phyloP scores from a whole-genome alignment of 2,113 vertebrate species.

The Argyrosomus japonicus region DNA sequence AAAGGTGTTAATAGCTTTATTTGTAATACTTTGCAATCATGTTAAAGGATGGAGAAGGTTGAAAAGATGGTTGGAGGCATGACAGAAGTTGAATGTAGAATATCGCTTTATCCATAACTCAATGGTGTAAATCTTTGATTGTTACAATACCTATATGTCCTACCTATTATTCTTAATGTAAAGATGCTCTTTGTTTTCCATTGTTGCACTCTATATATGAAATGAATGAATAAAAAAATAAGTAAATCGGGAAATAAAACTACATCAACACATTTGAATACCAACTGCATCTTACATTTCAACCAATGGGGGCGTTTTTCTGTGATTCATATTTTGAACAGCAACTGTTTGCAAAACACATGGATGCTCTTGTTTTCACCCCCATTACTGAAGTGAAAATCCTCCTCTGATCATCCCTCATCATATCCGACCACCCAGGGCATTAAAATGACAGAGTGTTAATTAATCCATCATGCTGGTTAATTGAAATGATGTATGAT shows the following conservation, averaged over 20 bases:
- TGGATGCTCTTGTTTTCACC: conserved; percentile 48
- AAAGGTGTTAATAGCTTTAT: neutral
- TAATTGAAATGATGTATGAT: conserved; percentile 86
- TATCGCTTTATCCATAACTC: neutral
- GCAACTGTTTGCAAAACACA: conserved; percentile 39
- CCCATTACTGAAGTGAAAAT: conserved; percentile 45
- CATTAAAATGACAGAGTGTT: conserved; percentile 79
- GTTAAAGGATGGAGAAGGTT: neutral
- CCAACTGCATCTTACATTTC: neutral
- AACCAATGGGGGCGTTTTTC: neutral
- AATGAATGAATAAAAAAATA: neutral
- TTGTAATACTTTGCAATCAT: neutral
- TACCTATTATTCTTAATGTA: no score
- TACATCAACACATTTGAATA: neutral
- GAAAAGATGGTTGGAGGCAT: neutral
- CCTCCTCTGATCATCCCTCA: conserved; percentile 66
- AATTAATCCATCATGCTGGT: conserved; percentile 83
- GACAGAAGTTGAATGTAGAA: neutral
- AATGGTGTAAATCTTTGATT: neutral
- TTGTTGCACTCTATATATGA: neutral
- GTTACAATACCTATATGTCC: neutral
- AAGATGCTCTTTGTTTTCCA: no score
- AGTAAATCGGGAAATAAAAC: neutral
- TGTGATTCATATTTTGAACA: conserved; percentile 11
- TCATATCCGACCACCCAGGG: conserved; percentile 66